Evolutionary conservation across 2,113 vertebrate species (phyloP), one percentile per base, ranked within the genome.

Genomic region (Microcebus jonahi): DNA sequence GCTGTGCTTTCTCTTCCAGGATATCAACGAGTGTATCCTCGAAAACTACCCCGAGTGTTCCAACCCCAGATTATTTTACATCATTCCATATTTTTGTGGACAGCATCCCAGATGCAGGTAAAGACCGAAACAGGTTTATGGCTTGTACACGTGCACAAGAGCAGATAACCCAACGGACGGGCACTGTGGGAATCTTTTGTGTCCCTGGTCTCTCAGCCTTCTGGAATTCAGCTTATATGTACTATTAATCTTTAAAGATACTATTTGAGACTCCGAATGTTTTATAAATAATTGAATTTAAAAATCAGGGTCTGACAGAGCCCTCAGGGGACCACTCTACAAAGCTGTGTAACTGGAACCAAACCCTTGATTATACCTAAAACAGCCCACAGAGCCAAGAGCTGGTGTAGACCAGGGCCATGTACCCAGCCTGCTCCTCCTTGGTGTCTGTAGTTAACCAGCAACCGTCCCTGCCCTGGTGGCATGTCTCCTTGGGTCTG

Each of bases 31-130:
- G 95, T 99, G 99, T 98, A 99, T 99, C 98, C 98, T 99, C 94
- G 99, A 99, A 98, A 99, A 99, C 98, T 99, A 99, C 88, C 99
- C 99, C 0, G 99, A 99, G 98, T 99, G 99, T 98, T 99, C 99
- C 97, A 99, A 99, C 97, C 99, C 99, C 96, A 98, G 99, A 76
- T 98, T 99, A 86, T 99, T 99, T 98, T 99, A 99, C 98, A 99
- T 99, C 97, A 99, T 99, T 71, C 99, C 99, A 0, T 99, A 99
- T 95, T 99, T 99, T 98, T 99, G 99, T 98, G 99, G 99, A 98
- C 99, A 99, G 96, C 99, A 99, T 98, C 99, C 99, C 95, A 99
- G 99, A 98, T 99, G 99, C 99, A 99, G 99, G 99, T 99, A 99
- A 97, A 70, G 92, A 90, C 34, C 1, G 2, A 18, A 20, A 13